These are phyloP conservation scores for Tachysurus fulvidraco DNA, from an alignment of 2,113 vertebrate species.

Conservation along the genomic window DNA sequence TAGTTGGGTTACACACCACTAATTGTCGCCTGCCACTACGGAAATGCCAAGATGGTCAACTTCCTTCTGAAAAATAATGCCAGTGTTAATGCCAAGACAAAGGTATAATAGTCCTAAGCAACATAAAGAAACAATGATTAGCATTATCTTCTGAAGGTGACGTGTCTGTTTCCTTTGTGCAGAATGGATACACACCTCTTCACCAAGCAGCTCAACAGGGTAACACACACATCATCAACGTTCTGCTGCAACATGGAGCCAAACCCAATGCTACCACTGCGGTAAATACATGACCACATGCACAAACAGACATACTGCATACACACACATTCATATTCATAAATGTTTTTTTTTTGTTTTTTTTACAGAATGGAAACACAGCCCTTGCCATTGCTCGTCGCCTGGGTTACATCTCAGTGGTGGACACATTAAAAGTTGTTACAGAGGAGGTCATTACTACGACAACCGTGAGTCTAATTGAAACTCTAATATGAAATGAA, in stretches of 20 bases:
- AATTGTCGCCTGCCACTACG: conserved; percentile 97
- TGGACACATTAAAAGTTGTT: conserved; percentile 95
- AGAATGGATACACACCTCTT: conserved; percentile 96
- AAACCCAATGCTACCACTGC: conserved; percentile 91
- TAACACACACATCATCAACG: conserved; percentile 96
- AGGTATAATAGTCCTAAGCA: conserved; percentile 72
- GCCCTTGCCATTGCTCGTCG: conserved; percentile 90
- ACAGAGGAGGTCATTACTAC: conserved; percentile 95
- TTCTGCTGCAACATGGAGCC: conserved; percentile 89
- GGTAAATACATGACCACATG: conserved; percentile 68
- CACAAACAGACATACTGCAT: not conserved
- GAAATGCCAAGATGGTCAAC: conserved; percentile 96
- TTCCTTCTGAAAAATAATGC: conserved; percentile 92
- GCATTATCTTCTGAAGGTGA: not conserved
- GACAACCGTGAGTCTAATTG: conserved; percentile 82
- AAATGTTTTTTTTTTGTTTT: not conserved
- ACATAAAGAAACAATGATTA: not conserved
- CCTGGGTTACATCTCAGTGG: conserved; percentile 97
- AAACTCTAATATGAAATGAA: not conserved
- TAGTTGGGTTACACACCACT: conserved; percentile 96
- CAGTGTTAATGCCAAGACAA: conserved; percentile 90
- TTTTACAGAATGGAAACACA: conserved; percentile 97
- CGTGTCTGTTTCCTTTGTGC: conserved; percentile 30
- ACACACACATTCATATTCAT: not conserved
- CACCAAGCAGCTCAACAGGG: conserved; percentile 98